Percentiles rank a stretch among this genome's conserved stretches.
phyloP scores from a whole-genome alignment of 2,888 invertebrate species.

The Chrysina gloriosa region DNA sequence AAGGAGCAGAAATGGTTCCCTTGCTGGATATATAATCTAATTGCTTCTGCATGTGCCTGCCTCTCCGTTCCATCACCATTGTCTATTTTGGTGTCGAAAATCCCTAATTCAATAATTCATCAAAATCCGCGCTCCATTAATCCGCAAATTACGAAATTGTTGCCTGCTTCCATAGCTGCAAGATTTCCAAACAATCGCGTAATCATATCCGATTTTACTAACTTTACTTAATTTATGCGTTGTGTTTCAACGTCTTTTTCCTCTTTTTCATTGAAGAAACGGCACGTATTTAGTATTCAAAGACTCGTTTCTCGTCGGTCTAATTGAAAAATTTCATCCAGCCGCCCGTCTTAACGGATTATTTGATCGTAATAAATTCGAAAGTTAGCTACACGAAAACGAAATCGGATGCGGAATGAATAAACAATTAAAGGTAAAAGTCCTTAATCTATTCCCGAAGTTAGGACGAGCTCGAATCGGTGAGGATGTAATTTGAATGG shows the following conservation, averaged over 20 bases:
- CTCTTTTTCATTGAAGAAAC: no score
- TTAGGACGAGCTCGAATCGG: not conserved
- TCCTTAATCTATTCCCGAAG: not conserved
- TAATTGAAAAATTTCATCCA: not conserved
- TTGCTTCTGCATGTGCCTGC: not conserved
- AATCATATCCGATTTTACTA: not conserved
- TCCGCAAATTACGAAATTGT: no score
- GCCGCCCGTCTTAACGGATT: not conserved
- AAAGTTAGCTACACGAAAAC: conserved; percentile 6
- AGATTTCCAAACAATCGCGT: not conserved
- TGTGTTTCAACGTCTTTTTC: no score
- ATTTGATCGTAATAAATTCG: conserved; percentile 6
- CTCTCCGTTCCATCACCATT: not conserved
- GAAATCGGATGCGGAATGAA: conserved; percentile 4
- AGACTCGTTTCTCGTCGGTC: no score
- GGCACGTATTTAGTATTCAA: no score
- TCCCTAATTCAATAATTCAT: no score
- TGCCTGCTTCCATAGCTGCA: no score
- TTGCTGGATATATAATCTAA: not conserved
- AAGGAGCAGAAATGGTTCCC: not conserved
- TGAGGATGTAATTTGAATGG: not conserved
- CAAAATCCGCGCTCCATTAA: no score
- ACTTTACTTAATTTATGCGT: no score
- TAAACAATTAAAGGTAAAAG: conserved; percentile 12
- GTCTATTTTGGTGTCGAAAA: not conserved